Percentiles rank a stretch among this genome's conserved stretches.
phyloP scores from a whole-genome alignment of 2,797 vertebrate species.

The Enteromius trimaculatus region DNA sequence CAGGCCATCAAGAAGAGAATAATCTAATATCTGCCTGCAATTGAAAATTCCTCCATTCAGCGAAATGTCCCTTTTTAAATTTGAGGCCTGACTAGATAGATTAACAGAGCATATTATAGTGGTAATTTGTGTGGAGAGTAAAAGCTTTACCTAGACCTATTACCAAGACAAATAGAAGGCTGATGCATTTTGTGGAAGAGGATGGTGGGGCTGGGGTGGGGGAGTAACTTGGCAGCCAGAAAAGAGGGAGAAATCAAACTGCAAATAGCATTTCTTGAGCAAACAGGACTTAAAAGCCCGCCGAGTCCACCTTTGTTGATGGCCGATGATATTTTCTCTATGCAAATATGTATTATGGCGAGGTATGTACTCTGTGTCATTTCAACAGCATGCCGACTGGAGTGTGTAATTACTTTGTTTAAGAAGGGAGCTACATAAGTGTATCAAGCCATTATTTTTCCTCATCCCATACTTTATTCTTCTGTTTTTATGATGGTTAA shows the following conservation, averaged over 20 bases:
- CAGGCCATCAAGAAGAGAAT: conserved; percentile 36
- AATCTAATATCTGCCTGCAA: conserved; percentile 45
- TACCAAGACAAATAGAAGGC: conserved; percentile 39
- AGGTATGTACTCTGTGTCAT: conserved; percentile 8
- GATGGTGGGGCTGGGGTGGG: not conserved
- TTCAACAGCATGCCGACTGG: conserved; percentile 31
- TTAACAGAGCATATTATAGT: conserved; percentile 44
- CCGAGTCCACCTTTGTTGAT: conserved; percentile 30
- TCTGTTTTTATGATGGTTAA: conserved; percentile 41
- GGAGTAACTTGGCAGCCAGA: not conserved
- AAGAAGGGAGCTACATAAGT: conserved; percentile 25
- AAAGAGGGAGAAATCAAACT: conserved; percentile 1
- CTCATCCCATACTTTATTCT: conserved; percentile 7
- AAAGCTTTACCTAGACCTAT: conserved; percentile 51
- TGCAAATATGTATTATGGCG: conserved; percentile 34
- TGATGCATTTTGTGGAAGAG: conserved; percentile 9
- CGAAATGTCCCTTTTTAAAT: conserved; percentile 35
- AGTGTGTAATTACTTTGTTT: conserved; percentile 41
- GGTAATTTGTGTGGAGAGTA: conserved; percentile 45
- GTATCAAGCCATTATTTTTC: conserved; percentile 33
- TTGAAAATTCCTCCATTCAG: conserved; percentile 36
- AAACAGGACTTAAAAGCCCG: conserved; percentile 22
- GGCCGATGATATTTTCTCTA: conserved; percentile 29
- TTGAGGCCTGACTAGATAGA: conserved; percentile 39
- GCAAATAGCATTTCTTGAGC: conserved; percentile 27